These are phyloP conservation scores for Poeciliopsis presidionis DNA, from an alignment of 2,797 vertebrate genomes.

Conservation along the genomic window DNA sequence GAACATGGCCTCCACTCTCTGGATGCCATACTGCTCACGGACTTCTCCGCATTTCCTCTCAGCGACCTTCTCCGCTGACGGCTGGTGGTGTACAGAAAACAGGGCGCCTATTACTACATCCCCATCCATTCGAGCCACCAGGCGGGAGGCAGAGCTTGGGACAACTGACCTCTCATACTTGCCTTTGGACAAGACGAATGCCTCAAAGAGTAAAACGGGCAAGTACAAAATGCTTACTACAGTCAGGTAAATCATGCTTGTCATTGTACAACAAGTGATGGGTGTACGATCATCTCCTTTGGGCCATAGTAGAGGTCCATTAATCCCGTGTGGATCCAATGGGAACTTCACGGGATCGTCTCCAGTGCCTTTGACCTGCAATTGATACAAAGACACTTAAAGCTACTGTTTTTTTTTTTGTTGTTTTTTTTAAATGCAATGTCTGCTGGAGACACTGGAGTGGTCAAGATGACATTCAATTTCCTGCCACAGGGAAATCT, in stretches of 20 bases:
- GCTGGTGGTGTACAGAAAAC: slow-evolving; percentile 97
- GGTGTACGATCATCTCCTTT: slow-evolving; percentile 74
- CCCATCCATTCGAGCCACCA: slow-evolving; percentile 95
- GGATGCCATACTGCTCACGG: slow-evolving; percentile 97
- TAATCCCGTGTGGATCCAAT: slow-evolving; percentile 49
- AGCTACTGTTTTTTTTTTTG: neutral
- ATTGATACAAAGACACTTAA: slow-evolving; percentile 11
- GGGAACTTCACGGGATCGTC: slow-evolving; percentile 14
- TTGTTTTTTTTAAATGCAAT: slow-evolving; percentile 3
- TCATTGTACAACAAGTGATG: slow-evolving; percentile 67
- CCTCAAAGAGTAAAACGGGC: slow-evolving; percentile 81
- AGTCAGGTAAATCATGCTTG: slow-evolving; percentile 82
- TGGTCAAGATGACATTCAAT: slow-evolving; percentile 4
- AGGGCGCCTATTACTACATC: slow-evolving; percentile 97
- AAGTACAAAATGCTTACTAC: slow-evolving; percentile 80
- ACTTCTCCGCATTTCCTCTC: slow-evolving; percentile 97
- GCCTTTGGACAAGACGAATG: slow-evolving; percentile 76
- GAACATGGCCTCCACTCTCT: slow-evolving; percentile 98
- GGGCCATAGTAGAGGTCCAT: slow-evolving; percentile 56
- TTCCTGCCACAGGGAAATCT: neutral
- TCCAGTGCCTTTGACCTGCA: slow-evolving; percentile 37
- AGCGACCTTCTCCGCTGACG: slow-evolving; percentile 92
- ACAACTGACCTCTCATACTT: slow-evolving; percentile 81
- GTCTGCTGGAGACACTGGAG: neutral
- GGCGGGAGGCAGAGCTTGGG: slow-evolving; percentile 85